Conservation (phyloP, 2,797 vertebrate species). For the Megalops cyprinoides region DNA sequence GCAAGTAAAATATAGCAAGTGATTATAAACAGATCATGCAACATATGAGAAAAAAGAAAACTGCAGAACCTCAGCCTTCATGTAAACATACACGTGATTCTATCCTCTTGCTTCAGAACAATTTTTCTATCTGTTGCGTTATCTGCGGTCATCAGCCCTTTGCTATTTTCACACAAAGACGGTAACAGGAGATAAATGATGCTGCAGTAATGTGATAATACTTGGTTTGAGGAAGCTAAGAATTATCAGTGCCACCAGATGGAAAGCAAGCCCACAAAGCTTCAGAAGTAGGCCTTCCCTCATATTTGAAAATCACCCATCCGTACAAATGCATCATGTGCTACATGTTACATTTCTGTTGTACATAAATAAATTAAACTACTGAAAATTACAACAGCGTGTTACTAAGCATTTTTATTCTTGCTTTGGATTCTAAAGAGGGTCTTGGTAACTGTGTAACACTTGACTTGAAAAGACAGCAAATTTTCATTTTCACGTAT, state of each 20-base stretch:
- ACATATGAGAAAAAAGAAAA: conserved; percentile 4
- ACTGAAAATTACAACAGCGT: background rate
- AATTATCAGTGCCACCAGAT: conserved; percentile 6
- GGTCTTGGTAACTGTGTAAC: background rate
- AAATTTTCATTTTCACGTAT: background rate
- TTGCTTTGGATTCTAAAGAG: background rate
- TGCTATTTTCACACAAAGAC: conserved; percentile 14
- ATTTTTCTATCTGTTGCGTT: conserved; percentile 4
- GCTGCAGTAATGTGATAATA: conserved; percentile 12
- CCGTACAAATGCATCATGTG: background rate
- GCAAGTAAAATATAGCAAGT: background rate
- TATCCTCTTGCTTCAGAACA: background rate
- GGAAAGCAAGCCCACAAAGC: background rate
- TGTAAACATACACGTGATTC: background rate
- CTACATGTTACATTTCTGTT: background rate
- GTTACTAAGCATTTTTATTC: background rate
- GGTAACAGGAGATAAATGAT: conserved; percentile 3
- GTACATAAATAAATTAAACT: conserved; percentile 14
- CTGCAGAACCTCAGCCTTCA: background rate
- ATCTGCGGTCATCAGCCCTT: conserved; percentile 6
- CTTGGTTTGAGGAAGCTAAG: conserved; percentile 9
- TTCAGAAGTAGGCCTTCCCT: conserved; percentile 8
- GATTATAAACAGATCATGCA: background rate
- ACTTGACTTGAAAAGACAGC: background rate
- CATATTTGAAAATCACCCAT: conserved; percentile 20